Conservation (phyloP, 2,888 invertebrate genomes). For the Drosophila atripex region DNA sequence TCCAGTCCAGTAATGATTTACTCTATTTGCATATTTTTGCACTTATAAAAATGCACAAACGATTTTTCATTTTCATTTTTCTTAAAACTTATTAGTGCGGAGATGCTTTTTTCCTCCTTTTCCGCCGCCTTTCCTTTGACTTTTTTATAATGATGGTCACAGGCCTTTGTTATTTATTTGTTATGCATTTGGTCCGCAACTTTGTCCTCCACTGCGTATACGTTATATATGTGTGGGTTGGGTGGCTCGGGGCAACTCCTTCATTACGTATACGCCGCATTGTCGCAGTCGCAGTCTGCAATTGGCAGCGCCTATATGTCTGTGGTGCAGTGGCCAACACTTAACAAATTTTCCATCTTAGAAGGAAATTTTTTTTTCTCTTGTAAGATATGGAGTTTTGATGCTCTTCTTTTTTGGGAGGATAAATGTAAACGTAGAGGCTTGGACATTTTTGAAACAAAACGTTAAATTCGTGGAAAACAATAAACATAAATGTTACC, state of each 20-base stretch:
- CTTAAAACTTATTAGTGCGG: slow-evolving; percentile 78
- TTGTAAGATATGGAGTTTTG: not conserved
- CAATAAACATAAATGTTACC: too few relatives aligned
- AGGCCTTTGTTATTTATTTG: slow-evolving; percentile 62
- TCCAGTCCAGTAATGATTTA: slow-evolving; percentile 77
- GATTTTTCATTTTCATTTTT: slow-evolving; percentile 80
- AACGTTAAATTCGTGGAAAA: too few relatives aligned
- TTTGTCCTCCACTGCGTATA: slow-evolving; percentile 44
- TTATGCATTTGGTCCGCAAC: slow-evolving; percentile 60
- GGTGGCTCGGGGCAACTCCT: slow-evolving; percentile 4
- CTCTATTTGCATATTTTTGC: slow-evolving; percentile 83
- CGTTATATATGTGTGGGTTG: slow-evolving; percentile 33
- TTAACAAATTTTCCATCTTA: slow-evolving; percentile 51
- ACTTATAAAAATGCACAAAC: slow-evolving; percentile 80
- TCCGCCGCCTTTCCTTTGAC: slow-evolving; percentile 16
- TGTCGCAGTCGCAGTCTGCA: slow-evolving; percentile 66
- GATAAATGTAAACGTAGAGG: too few relatives aligned
- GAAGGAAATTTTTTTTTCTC: slow-evolving; percentile 6
- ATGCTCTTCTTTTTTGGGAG: not conserved
- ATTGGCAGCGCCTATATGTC: slow-evolving; percentile 81
- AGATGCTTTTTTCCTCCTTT: slow-evolving; percentile 1
- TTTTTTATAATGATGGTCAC: slow-evolving; percentile 38
- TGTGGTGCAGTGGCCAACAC: slow-evolving; percentile 72
- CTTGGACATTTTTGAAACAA: too few relatives aligned
- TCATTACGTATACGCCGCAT: slow-evolving; percentile 61